Evolutionary conservation across 2,797 vertebrate genomes (phyloP), one percentile per base, ranked within the genome.

Genomic region (Falco concolor): DNA sequence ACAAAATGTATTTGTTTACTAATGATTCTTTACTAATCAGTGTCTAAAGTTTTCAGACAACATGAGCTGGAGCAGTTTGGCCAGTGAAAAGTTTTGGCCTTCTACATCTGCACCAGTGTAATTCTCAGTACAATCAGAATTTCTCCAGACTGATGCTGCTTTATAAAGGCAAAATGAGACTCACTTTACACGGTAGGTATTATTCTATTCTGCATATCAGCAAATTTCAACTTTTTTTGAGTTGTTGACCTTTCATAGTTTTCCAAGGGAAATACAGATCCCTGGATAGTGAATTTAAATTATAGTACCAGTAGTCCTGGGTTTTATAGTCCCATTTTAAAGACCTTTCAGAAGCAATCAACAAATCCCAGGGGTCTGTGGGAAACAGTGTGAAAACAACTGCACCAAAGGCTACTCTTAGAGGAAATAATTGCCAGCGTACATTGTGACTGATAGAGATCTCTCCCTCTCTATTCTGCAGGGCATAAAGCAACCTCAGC

Each of bases 61-160:
- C 36, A 44, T 34, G 68, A 95, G 84, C 60, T 21, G 36, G 68
- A 93, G 38, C 61, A 94, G 13, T 81, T 91, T 94, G 81, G 70
- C 88, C 14, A n/a, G 36, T 78, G 84, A 64, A 81, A 95, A 94
- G 63, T 60, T 96, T 94, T 53, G n/a, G 42, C 75, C 52, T 87
- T 79, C 32, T 86, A 30, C 57, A 50, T 69, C 82, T 56, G 40
- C 38, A 65, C 5, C 15, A 49, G 14, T 27, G 4, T 47, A 60
- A 76, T 88, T 86, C n/a, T 47, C 40, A 42, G 20, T 27, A 63
- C 42, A 34, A 27, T 8, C 63, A 81, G 91, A 93, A 60, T 84
- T 68, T 52, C 59, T 67, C 74, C 73, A 59, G 59, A 24, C 75
- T 74, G 32, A 14, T 84, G 49, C 68, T 92, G 27, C 52, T 79